These are phyloP conservation scores for Physella acuta DNA, from an alignment of 1,140 invertebrate species.

Conservation along the genomic window DNA sequence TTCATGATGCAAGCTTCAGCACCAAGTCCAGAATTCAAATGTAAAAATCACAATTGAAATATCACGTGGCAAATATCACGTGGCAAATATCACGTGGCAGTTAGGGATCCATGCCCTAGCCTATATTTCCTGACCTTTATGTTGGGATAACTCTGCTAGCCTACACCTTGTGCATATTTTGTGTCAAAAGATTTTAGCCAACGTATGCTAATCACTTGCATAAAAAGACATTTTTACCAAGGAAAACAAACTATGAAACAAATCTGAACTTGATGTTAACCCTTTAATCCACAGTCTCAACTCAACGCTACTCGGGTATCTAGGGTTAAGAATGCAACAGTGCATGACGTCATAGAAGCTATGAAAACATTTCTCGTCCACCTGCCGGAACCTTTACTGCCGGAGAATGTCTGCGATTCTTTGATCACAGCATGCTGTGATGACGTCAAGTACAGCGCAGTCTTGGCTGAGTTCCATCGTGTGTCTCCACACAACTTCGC, in stretches of 20 bases:
- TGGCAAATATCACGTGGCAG: too few species aligned
- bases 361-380: constrained; percentile 13
- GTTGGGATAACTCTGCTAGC: too few species aligned
- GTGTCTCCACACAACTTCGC: neutral
- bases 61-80: too few species aligned
- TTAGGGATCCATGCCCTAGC: too few species aligned
- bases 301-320: neutral
- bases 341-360: constrained; percentile 18
- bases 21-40: too few species aligned
- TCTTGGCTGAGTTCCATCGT: constrained; percentile 3
- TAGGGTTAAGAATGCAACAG: neutral
- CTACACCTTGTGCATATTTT: neutral
- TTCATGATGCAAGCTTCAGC: too few species aligned
- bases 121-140: too few species aligned
- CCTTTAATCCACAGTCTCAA: neutral
- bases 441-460: neutral
- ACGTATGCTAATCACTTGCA: neutral
- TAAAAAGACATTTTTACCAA: neutral
- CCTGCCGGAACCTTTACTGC: constrained; percentile 14
- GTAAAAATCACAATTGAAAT: too few species aligned
- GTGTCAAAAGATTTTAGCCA: neutral
- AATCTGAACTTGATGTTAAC: neutral
- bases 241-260: neutral
- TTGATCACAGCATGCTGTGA: neutral
- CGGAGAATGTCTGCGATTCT: constrained; percentile 16